These are phyloP conservation scores for Phodopus roborovskii DNA, from an alignment of 2,113 vertebrate genomes.

Conservation along the genomic window DNA sequence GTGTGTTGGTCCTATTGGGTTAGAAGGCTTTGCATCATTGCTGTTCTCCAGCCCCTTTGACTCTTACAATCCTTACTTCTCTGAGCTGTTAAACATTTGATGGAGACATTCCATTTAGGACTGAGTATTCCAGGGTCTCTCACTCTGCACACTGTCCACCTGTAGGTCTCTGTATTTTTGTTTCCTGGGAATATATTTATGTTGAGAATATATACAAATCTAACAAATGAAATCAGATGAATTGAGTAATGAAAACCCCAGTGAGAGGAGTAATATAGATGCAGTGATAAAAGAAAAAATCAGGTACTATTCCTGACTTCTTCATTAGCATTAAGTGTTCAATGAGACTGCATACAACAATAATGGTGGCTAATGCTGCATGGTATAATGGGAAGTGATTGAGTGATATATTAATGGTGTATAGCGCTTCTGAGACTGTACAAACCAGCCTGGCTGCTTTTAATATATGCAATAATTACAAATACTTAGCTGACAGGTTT, in stretches of 20 bases:
- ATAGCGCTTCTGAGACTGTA: slow-evolving; percentile 55
- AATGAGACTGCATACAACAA: slow-evolving; percentile 50
- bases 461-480: slow-evolving; percentile 67
- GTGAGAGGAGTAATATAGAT: slow-evolving; percentile 23
- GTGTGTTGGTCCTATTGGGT: too few species aligned
- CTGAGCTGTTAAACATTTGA: background rate
- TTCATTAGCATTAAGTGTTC: slow-evolving; percentile 67
- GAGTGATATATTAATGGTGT: slow-evolving; percentile 55
- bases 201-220: slow-evolving; percentile 60
- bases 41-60: background rate
- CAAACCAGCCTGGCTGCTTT: slow-evolving; percentile 63
- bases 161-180: background rate
- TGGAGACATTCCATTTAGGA: too few species aligned
- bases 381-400: slow-evolving; percentile 58
- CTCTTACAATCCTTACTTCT: background rate
- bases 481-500: slow-evolving; percentile 55
- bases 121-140: too few species aligned
- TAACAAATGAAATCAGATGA: slow-evolving; percentile 63
- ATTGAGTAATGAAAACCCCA: slow-evolving; percentile 23
- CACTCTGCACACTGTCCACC: too few species aligned
- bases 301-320: slow-evolving; percentile 57
- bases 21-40: background rate
- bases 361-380: slow-evolving; percentile 68
- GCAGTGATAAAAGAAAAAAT: slow-evolving; percentile 43
- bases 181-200: slow-evolving; percentile 31